Base-by-base conservation (phyloP, 1,140 invertebrate genomes). In the Hylaeus volcanicus region DNA sequence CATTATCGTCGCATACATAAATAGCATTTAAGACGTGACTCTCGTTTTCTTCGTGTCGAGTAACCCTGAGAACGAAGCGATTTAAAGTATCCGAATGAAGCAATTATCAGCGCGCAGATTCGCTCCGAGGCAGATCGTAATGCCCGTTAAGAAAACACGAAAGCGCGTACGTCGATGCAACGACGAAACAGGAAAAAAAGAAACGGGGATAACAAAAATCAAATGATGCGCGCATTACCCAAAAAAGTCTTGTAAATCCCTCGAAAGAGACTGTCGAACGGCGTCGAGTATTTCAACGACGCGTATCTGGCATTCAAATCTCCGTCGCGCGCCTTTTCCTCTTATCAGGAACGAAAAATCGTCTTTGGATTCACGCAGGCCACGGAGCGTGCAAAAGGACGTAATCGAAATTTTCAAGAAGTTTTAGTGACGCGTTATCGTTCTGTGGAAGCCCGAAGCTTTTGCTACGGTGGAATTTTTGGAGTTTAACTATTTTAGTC, bases 21-120 rank as follows among this genome's bases (percentile, higher is more conserved):
- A 51, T 48, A 48, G 45, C 45, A 48, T 5, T 51, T 1, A 26
- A 9, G 5, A 9, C 51, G 6, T 11, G 5, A 26, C 39, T 15
- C 43, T 14, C 39, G 5, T 43, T 43, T 41, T 43, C 14, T 5
- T 15, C 39, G 15, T 4, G 15, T 8, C 3, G 39, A 15, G 12
- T 56, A 58, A 76, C 43, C 51, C 41, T 66, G 53, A 26, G 26
- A 56, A 11, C 61, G 51, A 43, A 8, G 41, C 64, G 26, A 45
- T 14, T 37, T 9, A 68, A 68, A 51, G 45, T 56, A 76, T 55
- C 53, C n/a, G 69, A 69, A 76, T 76, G 65, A 76, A 76, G 74
- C 55, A 76, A 69, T 76, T 76, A 76, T 69, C 74, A 58, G 48
- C 53, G 26, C 45, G 26, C 53, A 6, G 53, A 8, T 14, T 14